phyloP scores from a whole-genome alignment of 2,888 invertebrate species.

The Leucania comma region DNA sequence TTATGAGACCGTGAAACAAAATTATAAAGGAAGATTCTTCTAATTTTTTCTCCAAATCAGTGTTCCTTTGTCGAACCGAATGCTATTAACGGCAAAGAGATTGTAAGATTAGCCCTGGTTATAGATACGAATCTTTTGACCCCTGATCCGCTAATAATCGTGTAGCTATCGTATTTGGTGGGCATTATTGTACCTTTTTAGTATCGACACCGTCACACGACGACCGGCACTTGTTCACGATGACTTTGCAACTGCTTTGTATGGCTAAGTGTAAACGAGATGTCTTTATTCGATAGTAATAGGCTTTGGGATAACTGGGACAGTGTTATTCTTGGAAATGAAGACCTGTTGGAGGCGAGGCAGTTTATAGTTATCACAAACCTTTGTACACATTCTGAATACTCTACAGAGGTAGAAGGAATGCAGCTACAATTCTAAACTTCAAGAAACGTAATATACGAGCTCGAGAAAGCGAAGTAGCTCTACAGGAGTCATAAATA shows the following conservation, averaged over 20 bases:
- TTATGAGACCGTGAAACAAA: constrained; percentile 50
- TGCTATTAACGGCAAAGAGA: constrained; percentile 66
- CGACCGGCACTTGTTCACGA: constrained; percentile 67
- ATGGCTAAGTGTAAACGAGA: constrained; percentile 48
- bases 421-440: constrained; percentile 8
- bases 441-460: constrained; percentile 36
- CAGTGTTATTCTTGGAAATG: constrained; percentile 12
- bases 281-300: constrained; percentile 55
- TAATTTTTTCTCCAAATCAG: constrained; percentile 55
- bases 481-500: constrained; percentile 28
- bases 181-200: constrained; percentile 78
- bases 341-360: not conserved
- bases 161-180: constrained; percentile 77
- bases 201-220: constrained; percentile 72
- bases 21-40: constrained; percentile 53
- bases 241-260: constrained; percentile 59
- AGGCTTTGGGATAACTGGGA: constrained; percentile 25
- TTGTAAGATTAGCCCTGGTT: constrained; percentile 75
- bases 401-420: not conserved
- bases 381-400: not conserved
- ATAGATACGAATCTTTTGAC: constrained; percentile 84
- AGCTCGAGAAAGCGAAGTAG: constrained; percentile 13
- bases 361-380: constrained; percentile 10
- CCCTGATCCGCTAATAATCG: constrained; percentile 86
- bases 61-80: constrained; percentile 65